phyloP scores from a whole-genome alignment of 2,113 vertebrate genomes.

The Malurus elegans region DNA sequence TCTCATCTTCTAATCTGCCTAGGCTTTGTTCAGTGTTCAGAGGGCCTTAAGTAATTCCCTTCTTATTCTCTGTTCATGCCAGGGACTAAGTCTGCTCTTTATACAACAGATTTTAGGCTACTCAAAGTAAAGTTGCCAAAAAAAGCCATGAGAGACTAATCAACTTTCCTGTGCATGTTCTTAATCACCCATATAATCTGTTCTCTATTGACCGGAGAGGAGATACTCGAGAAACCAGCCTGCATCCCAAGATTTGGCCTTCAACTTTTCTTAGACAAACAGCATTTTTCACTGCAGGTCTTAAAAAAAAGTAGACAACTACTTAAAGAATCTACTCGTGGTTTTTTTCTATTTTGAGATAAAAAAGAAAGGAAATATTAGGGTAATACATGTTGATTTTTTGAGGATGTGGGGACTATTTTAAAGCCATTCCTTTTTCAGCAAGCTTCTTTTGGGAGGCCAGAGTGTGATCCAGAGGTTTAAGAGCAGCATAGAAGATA shows the following conservation, averaged over 20 bases:
- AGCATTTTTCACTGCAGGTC: not conserved
- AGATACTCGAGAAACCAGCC: not conserved
- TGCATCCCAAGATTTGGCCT: not conserved
- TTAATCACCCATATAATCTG: not conserved
- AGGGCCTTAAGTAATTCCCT: not conserved
- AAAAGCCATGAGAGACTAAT: not conserved
- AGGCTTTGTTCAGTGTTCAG: not conserved
- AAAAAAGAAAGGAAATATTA: not conserved
- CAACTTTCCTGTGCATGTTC: not conserved
- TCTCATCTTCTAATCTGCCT: not conserved
- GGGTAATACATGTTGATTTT: not conserved
- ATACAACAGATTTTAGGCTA: not conserved
- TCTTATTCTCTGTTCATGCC: not conserved
- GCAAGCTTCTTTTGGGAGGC: not conserved
- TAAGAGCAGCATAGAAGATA: not conserved
- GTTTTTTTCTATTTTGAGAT: not conserved
- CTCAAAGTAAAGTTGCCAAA: not conserved
- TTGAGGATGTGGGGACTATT: not conserved
- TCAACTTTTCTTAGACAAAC: not conserved
- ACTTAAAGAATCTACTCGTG: not conserved
- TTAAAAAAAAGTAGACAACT: not conserved
- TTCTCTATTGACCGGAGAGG: not conserved
- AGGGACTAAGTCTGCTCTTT: not conserved
- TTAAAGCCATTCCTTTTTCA: not conserved
- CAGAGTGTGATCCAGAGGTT: fast-evolving